Conservation (phyloP, 2,888 invertebrate genomes). For the Cantharis flavilabris region DNA sequence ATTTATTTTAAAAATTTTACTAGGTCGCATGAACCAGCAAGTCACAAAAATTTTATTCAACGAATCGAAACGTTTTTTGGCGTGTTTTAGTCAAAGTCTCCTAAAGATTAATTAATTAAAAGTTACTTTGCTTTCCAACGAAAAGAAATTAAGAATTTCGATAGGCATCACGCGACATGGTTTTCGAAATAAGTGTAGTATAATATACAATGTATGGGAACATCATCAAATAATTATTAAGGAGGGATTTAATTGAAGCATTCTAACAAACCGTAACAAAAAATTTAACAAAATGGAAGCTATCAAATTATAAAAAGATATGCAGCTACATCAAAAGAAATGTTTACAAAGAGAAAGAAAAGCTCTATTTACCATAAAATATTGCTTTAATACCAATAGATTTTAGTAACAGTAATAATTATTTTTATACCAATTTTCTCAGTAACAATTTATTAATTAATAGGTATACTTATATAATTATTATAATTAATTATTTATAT, state of each 20-base stretch:
- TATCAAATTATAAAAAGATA: not conserved
- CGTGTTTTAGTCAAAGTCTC: not conserved
- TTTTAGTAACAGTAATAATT: too few relatives aligned
- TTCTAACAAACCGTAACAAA: not conserved
- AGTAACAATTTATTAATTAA: not conserved
- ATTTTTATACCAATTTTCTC: not conserved
- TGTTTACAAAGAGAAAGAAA: not conserved
- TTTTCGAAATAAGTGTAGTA: not conserved
- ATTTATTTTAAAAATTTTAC: not conserved
- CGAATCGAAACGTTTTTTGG: not conserved
- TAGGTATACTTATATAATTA: not conserved
- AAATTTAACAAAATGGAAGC: not conserved
- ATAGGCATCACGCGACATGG: not conserved
- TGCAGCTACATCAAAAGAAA: not conserved
- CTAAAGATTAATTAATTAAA: not conserved
- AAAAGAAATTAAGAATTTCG: not conserved
- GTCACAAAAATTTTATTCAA: not conserved
- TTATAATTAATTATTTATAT: not conserved
- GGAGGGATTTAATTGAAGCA: not conserved
- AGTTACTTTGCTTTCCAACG: not conserved
- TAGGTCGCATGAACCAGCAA: not conserved
- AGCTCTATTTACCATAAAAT: not conserved
- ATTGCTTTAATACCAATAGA: too few relatives aligned
- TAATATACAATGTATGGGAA: not conserved
- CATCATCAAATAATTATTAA: not conserved